A percentile compares a stretch with the other conserved stretches of the same genome.
Conservation (phyloP, 2,888 invertebrate genomes). For the Arenicola marina region DNA sequence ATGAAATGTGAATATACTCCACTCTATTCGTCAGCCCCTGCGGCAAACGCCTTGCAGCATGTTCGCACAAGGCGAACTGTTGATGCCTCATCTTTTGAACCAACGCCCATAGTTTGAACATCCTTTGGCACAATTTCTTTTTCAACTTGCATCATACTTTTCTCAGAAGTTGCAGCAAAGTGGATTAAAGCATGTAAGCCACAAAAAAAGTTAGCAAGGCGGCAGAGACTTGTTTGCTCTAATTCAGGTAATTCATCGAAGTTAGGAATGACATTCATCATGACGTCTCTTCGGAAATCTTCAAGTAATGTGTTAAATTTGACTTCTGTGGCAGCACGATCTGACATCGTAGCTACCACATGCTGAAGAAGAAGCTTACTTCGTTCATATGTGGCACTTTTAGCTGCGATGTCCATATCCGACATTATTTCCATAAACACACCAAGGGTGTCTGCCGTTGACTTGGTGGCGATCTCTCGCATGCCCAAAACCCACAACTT, state of each 20-base stretch:
- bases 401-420: slow-evolving; percentile 7
- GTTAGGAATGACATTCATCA: slow-evolving; percentile 23
- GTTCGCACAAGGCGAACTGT: not conserved
- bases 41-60: slow-evolving; percentile 5
- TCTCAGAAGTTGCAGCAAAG: slow-evolving; percentile 25
- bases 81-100: not conserved
- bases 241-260: slow-evolving; percentile 19
- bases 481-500: slow-evolving; percentile 24
- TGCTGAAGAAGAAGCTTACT: too few species aligned
- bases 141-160: not conserved
- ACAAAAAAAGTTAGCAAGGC: slow-evolving; percentile 34
- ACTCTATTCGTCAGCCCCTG: slow-evolving; percentile 4
- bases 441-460: slow-evolving; percentile 18
- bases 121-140: not conserved
- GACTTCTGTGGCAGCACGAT: slow-evolving; percentile 25
- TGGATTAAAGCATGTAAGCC: slow-evolving; percentile 31
- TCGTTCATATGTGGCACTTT: too few species aligned
- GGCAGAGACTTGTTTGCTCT: slow-evolving; percentile 6
- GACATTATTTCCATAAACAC: slow-evolving; percentile 17
- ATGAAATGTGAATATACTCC: not conserved
- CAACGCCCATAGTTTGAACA: too few species aligned
- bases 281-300: slow-evolving; percentile 19
- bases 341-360: slow-evolving; percentile 20
- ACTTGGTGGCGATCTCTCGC: slow-evolving; percentile 30
- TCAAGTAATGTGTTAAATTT: slow-evolving; percentile 29